Base-by-base conservation (phyloP, 1,140 invertebrate genomes). In the Thaumatotibia leucotreta region DNA sequence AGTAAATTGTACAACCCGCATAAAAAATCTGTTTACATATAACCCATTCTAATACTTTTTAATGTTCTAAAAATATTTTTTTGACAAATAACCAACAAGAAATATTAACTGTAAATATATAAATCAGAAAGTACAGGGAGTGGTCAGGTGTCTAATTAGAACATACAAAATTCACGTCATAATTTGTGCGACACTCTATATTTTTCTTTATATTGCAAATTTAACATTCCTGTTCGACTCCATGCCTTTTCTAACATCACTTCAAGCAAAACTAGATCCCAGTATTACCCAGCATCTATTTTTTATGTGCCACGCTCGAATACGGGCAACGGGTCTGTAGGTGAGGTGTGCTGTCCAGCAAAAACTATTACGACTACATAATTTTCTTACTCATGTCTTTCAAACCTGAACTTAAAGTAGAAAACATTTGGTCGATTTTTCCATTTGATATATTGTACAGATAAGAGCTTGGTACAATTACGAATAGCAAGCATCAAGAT, bases 261-360 rank as follows among this genome's bases (percentile, higher is more conserved):
- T 23, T 24, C 10, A 64, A 50, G 58, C 68, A 62, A 10, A 72
- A 79, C 79, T 88, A 88, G 84, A 85, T 86, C 79, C 81, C 86
- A 84, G 86, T 76, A 86, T 84, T 82, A 84, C 76, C 76, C 74
- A 82, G 76, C 82, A 61, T 84, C 82, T 86, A 84, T 84, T 88
- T 89, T 90, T 88, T 90, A 88, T 82, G 63, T 64, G 66, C 80
- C 69, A 70, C 74, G 80, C 79, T 74, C 75, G 81, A 90, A 90
- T 89, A 90, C 86, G 88, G 88, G 87, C 87, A 90, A 85, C 81
- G 78, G 88, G 88, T 89, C 84, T 90, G 79, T 90, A 86, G 88
- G 88, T 90, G 83, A 90, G 80, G 17, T 45, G 39, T 6, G 39
- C 17, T 58, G n/a, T 20, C 17, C 1, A 20, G 2, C 24, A 58